Conservation (phyloP, 2,888 invertebrate species). For the Melanostoma scalare region DNA sequence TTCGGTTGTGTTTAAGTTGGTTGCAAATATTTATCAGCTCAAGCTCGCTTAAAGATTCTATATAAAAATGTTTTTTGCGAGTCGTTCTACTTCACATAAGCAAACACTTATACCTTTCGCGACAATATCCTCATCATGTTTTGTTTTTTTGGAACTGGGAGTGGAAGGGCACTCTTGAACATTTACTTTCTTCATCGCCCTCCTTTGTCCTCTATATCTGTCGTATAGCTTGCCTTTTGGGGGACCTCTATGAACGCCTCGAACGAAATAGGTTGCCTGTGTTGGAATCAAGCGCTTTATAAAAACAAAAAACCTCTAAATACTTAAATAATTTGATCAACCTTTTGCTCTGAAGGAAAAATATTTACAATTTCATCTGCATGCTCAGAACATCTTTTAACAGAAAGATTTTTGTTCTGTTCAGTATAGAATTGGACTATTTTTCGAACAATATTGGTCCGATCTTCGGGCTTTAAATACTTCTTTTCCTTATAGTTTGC, state of each 20-base stretch:
- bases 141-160: slow-evolving; percentile 3
- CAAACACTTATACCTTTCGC: slow-evolving; percentile 6
- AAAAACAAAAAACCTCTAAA: background rate
- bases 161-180: slow-evolving; percentile 11
- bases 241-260: slow-evolving; percentile 3
- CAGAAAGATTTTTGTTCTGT: slow-evolving; percentile 17
- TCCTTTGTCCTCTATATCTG: slow-evolving; percentile 27
- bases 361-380: slow-evolving; percentile 13
- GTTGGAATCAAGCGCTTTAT: slow-evolving; percentile 14
- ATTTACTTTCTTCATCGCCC: slow-evolving; percentile 13
- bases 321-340: background rate
- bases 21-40: slow-evolving; percentile 15
- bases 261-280: slow-evolving; percentile 22
- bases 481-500: slow-evolving; percentile 8
- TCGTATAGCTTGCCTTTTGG: slow-evolving; percentile 10
- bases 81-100: slow-evolving; percentile 18
- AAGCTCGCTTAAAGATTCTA: slow-evolving; percentile 11
- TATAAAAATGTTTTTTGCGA: slow-evolving; percentile 5
- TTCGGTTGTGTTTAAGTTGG: slow-evolving; percentile 11
- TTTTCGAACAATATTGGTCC: background rate
- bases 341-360: slow-evolving; percentile 14
- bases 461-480: slow-evolving; percentile 16
- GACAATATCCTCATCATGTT: background rate
- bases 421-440: slow-evolving; percentile 12
- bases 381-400: background rate